phyloP scores from a whole-genome alignment of 23 tunicate species.

The Pegea sp. region DNA sequence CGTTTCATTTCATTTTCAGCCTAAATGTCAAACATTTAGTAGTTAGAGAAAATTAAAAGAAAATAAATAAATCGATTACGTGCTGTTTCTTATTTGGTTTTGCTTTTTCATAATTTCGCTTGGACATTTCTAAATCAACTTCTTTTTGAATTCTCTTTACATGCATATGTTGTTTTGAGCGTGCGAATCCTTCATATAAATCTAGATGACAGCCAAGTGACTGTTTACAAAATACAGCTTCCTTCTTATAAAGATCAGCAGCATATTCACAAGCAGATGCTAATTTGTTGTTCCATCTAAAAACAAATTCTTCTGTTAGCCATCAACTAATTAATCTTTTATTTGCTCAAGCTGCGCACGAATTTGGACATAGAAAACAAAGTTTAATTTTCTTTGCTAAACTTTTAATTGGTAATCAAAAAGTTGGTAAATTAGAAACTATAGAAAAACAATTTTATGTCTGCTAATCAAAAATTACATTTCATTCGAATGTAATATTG shows the following conservation, averaged over 20 bases:
- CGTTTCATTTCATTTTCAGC: slow-evolving; percentile 31
- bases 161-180: slow-evolving; percentile 20
- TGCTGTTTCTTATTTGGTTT: slow-evolving; percentile 33
- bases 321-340: no score
- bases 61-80: not conserved
- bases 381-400: no score
- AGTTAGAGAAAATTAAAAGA: not conserved
- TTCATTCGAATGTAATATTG: no score
- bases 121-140: slow-evolving; percentile 30
- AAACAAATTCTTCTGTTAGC: no score
- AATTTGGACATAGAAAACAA: no score
- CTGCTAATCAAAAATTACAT: no score
- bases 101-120: slow-evolving; percentile 28
- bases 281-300: not conserved
- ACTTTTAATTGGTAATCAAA: no score
- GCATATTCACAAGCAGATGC: slow-evolving; percentile 13
- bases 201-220: slow-evolving; percentile 14
- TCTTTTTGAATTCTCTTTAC: slow-evolving; percentile 23
- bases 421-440: no score
- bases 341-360: no score
- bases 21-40: slow-evolving; percentile 1
- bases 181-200: slow-evolving; percentile 17
- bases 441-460: no score
- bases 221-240: slow-evolving; percentile 15
- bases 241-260: slow-evolving; percentile 9